Evolutionary conservation across 2,113 vertebrate species (phyloP), one percentile per base, ranked within the genome.

Genomic region (Epinephelus cyanopodus): DNA sequence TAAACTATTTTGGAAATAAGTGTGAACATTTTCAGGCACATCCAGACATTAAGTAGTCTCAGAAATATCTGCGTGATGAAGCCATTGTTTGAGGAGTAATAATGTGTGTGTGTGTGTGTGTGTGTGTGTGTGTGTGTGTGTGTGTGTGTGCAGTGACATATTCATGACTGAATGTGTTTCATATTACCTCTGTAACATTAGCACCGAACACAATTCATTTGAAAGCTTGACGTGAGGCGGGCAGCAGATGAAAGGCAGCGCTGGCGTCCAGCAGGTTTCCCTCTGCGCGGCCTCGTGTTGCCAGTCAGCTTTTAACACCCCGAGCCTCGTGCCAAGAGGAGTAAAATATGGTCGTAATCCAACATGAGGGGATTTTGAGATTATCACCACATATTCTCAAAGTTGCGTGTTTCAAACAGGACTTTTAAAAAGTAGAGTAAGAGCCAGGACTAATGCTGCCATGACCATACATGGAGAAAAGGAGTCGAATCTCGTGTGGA

Each of bases 381-480:
- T 93, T 90, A 89, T 85, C 52, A 11, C 48, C 70, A 60, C 72
- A 85, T 90, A 75, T 81, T 88, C 77, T 58, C 52, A 83, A 57
- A 65, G 74, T 78, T 89, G 74, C 27, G 10, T 63, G 79, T 65
- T 83, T 75, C n/a, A 60, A 76, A 70, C 50, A 4, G 60, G 10
- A 58, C 23, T 76, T 82, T 73, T 77, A 60, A 42, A 74, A 82
- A 74, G 73, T 27, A 21, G 5, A 58, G 48, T 3, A 18, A 14
- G 48, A 73, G 83, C 83, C 70, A 79, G 64, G n/a, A 45, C 11
- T 39, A 77, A 42, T 73, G 7, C 58, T 39, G 3, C 11, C 21
- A 56, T 84, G 74, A 63, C 94, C 92, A 81, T 91, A 92, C 50
- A 92, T 84, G 90, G 89, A 86, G 75, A 90, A 70, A 77, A 72